Base-by-base conservation (phyloP, 2,113 vertebrate genomes). In the Brachirus orientalis region DNA sequence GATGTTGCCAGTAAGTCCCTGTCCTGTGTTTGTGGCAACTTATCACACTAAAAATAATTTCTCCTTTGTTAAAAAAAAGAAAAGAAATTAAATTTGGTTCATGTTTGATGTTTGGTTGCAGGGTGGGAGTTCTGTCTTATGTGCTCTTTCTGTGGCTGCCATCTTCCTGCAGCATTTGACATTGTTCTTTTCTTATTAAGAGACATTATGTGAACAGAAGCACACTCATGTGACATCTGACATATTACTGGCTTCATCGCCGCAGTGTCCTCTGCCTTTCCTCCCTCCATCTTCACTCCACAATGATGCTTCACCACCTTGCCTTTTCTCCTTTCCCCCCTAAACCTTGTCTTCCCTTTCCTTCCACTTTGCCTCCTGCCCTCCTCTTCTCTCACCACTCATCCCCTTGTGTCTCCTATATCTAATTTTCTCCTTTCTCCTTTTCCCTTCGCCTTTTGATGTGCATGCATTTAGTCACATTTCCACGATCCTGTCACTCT, bases 191-290 rank as follows among this genome's bases (percentile, higher is more conserved):
- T 38, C 14, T 53, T 68, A 10, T 69, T 74, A 18, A 22, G 63
- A 40, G 17, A 54, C 63, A 47, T 75, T 5, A 55, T 61, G 51
- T 56, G 51, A 37, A 80, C 50, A 58, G 13, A 50, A 72, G 43
- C 40, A 2, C 17, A 16, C 56, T 63, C 77, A 72, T 80, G 84
- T 81, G 74, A 86, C 68, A 78, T 80, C 69, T 85, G 84, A 85
- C 82, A 89, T 85, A 83, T 83, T 81, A 75, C 63, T 38, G 55
- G 73, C 75, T 82, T 73, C 73, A 72, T 77, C 81, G 75, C 82
- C 62, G 82, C 84, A 85, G 85, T 83, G 84, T 86, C 82, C 88
- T 87, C 81, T 86, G 84, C 79, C 75, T 77, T 79, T 63, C 61
- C 72, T 71, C 62, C 43, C 36, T 33, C 60, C 57, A 13, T 40